Percentiles rank a stretch among this genome's conserved stretches.
Evolutionary conservation across 1,140 invertebrate genomes (phyloP).

Genomic region (Nautilus pompilius): DNA sequence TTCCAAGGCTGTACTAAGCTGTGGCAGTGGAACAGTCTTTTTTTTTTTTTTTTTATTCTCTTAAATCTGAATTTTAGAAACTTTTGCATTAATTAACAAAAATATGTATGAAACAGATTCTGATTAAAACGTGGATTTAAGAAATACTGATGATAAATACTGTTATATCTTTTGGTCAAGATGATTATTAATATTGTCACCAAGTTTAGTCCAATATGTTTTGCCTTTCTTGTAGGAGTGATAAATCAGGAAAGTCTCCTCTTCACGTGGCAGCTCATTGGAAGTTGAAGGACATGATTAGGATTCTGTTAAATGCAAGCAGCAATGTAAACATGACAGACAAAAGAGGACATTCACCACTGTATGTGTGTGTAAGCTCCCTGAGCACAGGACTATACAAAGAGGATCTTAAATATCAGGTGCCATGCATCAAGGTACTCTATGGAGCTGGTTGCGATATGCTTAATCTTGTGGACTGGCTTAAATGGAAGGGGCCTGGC

Average conservation of each 20-base stretch:
- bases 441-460: constrained; percentile 51
- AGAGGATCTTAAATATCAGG: constrained; percentile 51
- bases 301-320: constrained; percentile 39
- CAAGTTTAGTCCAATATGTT: too few species aligned
- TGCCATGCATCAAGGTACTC: constrained; percentile 44
- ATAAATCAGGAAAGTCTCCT: constrained; percentile 44
- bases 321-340: constrained; percentile 46
- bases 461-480: constrained; percentile 52
- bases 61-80: too few species aligned
- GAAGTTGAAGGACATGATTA: constrained; percentile 49
- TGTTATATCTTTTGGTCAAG: too few species aligned
- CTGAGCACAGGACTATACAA: constrained; percentile 51
- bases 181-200: too few species aligned
- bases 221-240: constrained; percentile 38
- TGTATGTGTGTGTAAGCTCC: constrained; percentile 53
- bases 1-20: too few species aligned
- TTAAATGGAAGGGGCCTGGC: constrained; percentile 51
- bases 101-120: too few species aligned
- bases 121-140: too few species aligned
- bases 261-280: constrained; percentile 53
- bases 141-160: too few species aligned
- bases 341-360: constrained; percentile 45
- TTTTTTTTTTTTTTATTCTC: too few species aligned
- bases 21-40: too few species aligned
- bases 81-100: too few species aligned